Evolutionary conservation across 2,797 vertebrate genomes (phyloP), one percentile per base, ranked within the genome.

Genomic region (Agapornis canus): DNA sequence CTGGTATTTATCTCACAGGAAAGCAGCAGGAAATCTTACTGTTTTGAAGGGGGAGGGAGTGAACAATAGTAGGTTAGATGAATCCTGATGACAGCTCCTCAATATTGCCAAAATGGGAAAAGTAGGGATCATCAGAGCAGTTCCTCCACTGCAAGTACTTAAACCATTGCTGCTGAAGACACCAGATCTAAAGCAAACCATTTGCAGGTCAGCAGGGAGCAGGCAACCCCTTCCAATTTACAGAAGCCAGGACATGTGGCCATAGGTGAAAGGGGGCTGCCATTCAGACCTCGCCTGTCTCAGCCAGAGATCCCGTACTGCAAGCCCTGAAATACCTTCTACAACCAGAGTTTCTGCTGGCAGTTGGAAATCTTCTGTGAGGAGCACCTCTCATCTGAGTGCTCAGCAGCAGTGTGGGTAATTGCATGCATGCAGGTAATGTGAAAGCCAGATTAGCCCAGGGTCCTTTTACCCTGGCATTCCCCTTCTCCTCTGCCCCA

Each of bases 1-100:
- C 61, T 86, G 77, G 82, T 94, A 94, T 86, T 95, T 95, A 89
- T 84, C 87, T 86, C 59, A 89, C 84, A 89, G 91, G 85, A 96
- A 95, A 95, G 60, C 85, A 91, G 87, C 94, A 96, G 87, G 86
- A 94, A 94, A 90, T 82, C 73, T 61, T 90, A 69, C 59, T 82
- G 18, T 80, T 90, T 86, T 70, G 60, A 79, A 86, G 79, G 49
- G 40, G 57, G 43, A 61, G 40, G 17, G 39, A 10, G 32, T 63
- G 72, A 83, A 66, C 45, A 79, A 89, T 65, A 83, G 61, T 81
- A 95, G 84, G 79, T 68, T 84, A 56, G 69, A 93, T 17, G 82
- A 90, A 96, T 93, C 59, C 51, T 32, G 66, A 94, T 94, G 92
- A 86, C 85, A 94, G 57, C 66, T 92, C 35, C 48, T 91, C 75